Conservation (phyloP, 2,888 invertebrate species). For the Erebia epiphron region DNA sequence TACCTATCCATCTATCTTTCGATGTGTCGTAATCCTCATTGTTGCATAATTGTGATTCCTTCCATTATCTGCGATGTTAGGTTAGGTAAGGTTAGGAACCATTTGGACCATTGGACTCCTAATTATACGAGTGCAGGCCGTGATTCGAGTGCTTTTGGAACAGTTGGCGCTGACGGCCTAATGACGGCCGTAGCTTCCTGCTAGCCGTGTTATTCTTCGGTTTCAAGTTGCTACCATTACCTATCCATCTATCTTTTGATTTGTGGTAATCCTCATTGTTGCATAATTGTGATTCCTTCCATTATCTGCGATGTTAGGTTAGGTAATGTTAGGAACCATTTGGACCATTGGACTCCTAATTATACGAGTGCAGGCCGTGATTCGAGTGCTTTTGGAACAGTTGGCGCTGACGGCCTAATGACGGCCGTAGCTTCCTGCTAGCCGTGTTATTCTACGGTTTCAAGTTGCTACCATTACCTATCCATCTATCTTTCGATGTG, state of each 20-base stretch:
- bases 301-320: too few relatives aligned
- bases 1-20: neutral
- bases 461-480: neutral
- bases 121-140: constrained; percentile 73
- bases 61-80: too few relatives aligned
- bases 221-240: neutral
- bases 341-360: constrained; percentile 77
- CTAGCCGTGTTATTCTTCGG: neutral
- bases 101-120: constrained; percentile 73
- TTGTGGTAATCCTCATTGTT: too few relatives aligned
- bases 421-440: constrained; percentile 71
- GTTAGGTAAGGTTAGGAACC: constrained; percentile 45
- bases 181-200: constrained; percentile 77
- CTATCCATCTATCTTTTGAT: neutral
- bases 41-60: too few relatives aligned
- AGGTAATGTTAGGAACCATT: constrained; percentile 47
- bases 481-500: neutral
- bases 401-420: constrained; percentile 81
- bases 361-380: constrained; percentile 72
- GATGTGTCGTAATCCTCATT: too few relatives aligned
- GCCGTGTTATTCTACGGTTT: neutral
- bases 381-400: constrained; percentile 74
- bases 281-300: too few relatives aligned
- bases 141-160: constrained; percentile 74
- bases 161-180: constrained; percentile 80